Percentiles rank a stretch among this genome's conserved stretches.
Conservation (phyloP, 2,888 invertebrate genomes). For the Syritta pipiens region DNA sequence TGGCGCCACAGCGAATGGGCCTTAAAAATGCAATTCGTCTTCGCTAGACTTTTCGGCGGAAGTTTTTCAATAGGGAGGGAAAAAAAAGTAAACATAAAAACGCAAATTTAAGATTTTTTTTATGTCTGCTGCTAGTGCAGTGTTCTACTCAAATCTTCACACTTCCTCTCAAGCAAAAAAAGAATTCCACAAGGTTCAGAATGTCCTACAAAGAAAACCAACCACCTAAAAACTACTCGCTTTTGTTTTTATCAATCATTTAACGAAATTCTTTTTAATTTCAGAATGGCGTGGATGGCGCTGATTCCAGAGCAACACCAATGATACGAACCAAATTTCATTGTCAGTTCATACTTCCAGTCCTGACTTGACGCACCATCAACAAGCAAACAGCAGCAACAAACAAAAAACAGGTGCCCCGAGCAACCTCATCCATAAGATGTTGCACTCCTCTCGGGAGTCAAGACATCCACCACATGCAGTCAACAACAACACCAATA, state of each 20-base stretch:
- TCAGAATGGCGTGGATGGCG: slow-evolving; percentile 5
- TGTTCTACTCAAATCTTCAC: too few relatives aligned
- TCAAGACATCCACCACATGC: slow-evolving; percentile 40
- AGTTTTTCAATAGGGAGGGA: too few relatives aligned
- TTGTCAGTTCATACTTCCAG: background rate
- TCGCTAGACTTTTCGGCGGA: too few relatives aligned
- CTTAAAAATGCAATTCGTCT: too few relatives aligned
- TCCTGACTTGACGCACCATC: background rate
- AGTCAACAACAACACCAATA: slow-evolving; percentile 23
- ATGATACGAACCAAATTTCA: background rate
- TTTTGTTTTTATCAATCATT: too few relatives aligned
- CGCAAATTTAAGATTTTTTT: too few relatives aligned
- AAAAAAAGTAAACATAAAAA: too few relatives aligned
- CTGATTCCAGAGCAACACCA: background rate
- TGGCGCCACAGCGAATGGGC: too few relatives aligned
- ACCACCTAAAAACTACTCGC: background rate
- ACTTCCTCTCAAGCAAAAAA: too few relatives aligned
- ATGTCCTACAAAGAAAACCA: too few relatives aligned
- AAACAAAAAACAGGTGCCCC: background rate
- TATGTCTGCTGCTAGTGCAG: too few relatives aligned
- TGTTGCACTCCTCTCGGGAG: slow-evolving; percentile 68
- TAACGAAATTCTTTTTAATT: background rate
- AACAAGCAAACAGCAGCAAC: background rate
- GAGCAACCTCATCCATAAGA: slow-evolving; percentile 26
- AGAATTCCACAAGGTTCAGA: too few relatives aligned